These are phyloP conservation scores for Nemotelus pantherinus DNA, from an alignment of 2,888 invertebrate species.

Conservation along the genomic window DNA sequence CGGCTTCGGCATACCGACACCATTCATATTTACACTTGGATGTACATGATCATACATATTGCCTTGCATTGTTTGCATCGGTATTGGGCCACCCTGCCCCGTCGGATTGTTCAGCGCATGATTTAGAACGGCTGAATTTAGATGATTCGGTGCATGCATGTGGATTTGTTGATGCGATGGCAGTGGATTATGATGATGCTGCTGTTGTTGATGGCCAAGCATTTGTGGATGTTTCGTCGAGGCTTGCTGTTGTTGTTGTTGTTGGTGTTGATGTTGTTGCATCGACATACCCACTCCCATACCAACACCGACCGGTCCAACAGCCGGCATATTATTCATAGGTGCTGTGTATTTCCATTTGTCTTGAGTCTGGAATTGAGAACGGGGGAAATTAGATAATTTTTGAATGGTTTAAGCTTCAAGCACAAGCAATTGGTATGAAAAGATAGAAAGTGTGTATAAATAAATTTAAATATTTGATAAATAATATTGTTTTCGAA, in stretches of 20 bases:
- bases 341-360: conserved; percentile 84
- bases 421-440: too few species aligned
- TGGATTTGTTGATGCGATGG: conserved; percentile 67
- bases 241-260: conserved; percentile 24
- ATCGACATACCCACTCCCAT: conserved; percentile 62
- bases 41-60: conserved; percentile 64
- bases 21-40: conserved; percentile 60
- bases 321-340: conserved; percentile 68
- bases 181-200: conserved; percentile 61
- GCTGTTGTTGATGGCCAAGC: conserved; percentile 62
- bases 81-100: conserved; percentile 60
- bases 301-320: conserved; percentile 66
- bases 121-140: conserved; percentile 62
- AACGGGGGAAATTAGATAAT: too few species aligned
- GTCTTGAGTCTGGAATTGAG: conserved; percentile 78
- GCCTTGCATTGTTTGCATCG: conserved; percentile 60
- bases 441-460: too few species aligned
- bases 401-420: too few species aligned
- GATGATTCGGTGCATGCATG: conserved; percentile 55
- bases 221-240: conserved; percentile 59
- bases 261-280: conserved; percentile 61
- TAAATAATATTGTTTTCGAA: too few species aligned
- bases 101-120: conserved; percentile 62
- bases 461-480: too few species aligned
- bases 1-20: conserved; percentile 55